Base-by-base conservation (phyloP, 2,113 vertebrate species). In the Micromys minutus region DNA sequence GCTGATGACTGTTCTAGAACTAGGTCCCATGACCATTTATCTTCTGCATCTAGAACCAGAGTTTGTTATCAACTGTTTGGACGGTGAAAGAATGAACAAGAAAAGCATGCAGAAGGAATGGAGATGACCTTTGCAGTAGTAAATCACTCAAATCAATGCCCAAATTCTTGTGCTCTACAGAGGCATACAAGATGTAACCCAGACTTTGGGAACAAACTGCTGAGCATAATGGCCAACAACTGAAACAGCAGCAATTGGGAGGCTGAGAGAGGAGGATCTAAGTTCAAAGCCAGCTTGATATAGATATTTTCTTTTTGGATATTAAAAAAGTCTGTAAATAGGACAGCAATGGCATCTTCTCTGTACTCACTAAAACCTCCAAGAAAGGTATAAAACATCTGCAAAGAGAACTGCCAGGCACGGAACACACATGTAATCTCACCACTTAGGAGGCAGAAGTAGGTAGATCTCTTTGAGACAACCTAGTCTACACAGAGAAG, bases 21-120 rank as follows among this genome's bases (percentile, higher is more conserved):
- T 39, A 42, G n/a, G 39, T 26, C 36, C 91, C 15, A 75, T 42
- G 16, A 22, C 26, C 26, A 86, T 63, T 85, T 67, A 91, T 52
- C n/a, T 57, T 88, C 31, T 91, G 59, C 26, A 74, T 94, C 89
- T 89, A 96, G 74, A 45, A 91, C 42, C 80, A 94, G 45, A 34
- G 42, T 50, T 79, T 91, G 36, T 63, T 74, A 69, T 88, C 42
- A 85, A 88, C 57, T 61, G 93, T 50, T 22, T 72, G 4, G 52
- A 86, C 11, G 87, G 52, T 39, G 15, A 91, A 71, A 24, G n/a
- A 83, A 80, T 76, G 45, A 67, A 83, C 17, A 34, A 17, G n/a
- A 95, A 92, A 90, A 52, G 65, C 39, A 87, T 12, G 91, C 26
- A 93, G 13, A 59, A 85, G 15, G 34, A 11, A 52, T 29, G 15